phyloP scores from a whole-genome alignment of 1,140 invertebrate species.

The Cataglyphis hispanica region DNA sequence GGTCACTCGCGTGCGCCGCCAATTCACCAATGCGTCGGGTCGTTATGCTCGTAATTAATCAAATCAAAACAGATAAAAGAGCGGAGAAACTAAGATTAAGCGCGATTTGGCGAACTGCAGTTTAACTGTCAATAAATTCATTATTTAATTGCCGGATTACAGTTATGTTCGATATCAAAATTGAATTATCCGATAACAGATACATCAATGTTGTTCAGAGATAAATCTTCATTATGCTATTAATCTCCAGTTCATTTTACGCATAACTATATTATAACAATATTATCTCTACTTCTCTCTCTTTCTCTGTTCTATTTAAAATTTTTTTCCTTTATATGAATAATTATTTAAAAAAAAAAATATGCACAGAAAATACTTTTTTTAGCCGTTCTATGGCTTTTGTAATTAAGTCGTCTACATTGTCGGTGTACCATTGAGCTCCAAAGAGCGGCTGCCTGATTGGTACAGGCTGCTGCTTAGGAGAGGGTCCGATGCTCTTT shows the following conservation, averaged over 20 bases:
- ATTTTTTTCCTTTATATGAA: background rate
- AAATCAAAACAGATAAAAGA: background rate
- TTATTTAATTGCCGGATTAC: background rate
- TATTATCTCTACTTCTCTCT: background rate
- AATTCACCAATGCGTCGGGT: slow-evolving; percentile 44
- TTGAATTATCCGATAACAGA: background rate
- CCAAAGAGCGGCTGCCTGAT: background rate
- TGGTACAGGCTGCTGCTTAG: background rate
- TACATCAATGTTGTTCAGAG: background rate
- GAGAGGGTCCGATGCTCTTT: slow-evolving; percentile 1
- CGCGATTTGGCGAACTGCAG: slow-evolving; percentile 15
- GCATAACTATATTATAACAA: background rate
- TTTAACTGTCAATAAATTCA: background rate
- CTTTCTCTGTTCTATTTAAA: background rate
- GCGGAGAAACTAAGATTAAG: background rate
- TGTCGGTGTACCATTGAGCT: background rate
- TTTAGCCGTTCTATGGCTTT: background rate
- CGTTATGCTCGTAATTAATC: slow-evolving; percentile 37
- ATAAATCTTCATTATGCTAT: background rate
- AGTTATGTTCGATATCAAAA: background rate
- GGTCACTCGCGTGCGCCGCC: background rate
- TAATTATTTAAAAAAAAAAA: background rate
- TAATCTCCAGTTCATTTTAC: background rate
- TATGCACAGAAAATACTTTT: background rate
- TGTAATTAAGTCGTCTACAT: background rate